phyloP scores from a whole-genome alignment of 1,140 invertebrate species.

The Neotoxoptera formosana region DNA sequence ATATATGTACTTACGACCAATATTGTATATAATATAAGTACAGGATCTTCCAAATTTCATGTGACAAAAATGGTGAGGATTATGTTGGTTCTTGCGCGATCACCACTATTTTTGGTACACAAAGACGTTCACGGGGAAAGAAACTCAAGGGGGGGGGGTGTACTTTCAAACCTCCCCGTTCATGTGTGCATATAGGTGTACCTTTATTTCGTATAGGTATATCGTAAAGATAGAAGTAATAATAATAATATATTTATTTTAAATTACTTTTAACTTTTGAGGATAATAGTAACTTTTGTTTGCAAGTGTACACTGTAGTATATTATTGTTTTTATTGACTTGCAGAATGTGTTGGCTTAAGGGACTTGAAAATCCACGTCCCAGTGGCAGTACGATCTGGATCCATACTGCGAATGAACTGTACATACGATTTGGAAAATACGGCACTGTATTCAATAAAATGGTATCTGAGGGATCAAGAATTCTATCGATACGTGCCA shows the following conservation, averaged over 20 bases:
- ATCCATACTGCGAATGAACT: slow-evolving; percentile 65
- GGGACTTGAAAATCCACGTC: slow-evolving; percentile 64
- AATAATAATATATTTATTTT: slow-evolving; percentile 31
- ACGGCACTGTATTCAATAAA: slow-evolving; percentile 79
- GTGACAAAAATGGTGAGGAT: background rate
- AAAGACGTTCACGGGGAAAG: background rate
- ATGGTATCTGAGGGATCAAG: slow-evolving; percentile 78
- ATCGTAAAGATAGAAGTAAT: background rate
- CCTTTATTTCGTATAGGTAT: background rate
- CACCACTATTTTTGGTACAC: background rate
- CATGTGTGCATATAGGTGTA: background rate
- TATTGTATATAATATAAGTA: background rate
- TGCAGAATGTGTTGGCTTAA: slow-evolving; percentile 59
- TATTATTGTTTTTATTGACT: slow-evolving; percentile 51
- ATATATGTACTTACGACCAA: no score
- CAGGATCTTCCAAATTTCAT: background rate
- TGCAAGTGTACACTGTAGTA: background rate
- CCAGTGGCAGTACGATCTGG: slow-evolving; percentile 65
- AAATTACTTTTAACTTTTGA: slow-evolving; percentile 22
- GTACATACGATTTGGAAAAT: slow-evolving; percentile 62
- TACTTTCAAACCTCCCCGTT: background rate
- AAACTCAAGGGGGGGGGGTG: background rate
- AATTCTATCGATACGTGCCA: slow-evolving; percentile 78
- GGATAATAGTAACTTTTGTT: background rate
- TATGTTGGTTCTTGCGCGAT: background rate